Percentiles rank a stretch among this genome's conserved stretches.
Evolutionary conservation across 2,888 invertebrate species (phyloP).

Genomic region (Heteropelma amictum): DNA sequence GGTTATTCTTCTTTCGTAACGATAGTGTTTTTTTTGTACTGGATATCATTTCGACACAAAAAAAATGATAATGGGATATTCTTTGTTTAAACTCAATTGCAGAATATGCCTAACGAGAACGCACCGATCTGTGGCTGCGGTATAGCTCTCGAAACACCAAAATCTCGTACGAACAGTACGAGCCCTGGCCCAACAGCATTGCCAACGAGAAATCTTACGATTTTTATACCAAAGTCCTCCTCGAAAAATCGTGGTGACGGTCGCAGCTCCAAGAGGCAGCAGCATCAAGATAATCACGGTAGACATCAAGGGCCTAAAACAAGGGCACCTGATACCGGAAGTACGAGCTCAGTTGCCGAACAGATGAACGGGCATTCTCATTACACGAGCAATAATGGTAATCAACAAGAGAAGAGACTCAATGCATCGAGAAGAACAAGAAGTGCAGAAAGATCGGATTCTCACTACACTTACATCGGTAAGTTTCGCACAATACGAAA

Average conservation of each 20-base stretch:
- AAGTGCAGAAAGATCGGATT: conserved; percentile 74
- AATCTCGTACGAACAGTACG: conserved; percentile 65
- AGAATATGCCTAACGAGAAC: conserved; percentile 73
- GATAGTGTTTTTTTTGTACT: no score
- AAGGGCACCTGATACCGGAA: conserved; percentile 64
- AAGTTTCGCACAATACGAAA: no score
- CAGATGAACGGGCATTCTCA: conserved; percentile 59
- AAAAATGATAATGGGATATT: not conserved
- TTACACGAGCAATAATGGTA: conserved; percentile 60
- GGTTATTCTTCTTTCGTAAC: no score
- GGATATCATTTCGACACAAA: not conserved
- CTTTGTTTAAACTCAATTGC: conserved; percentile 28
- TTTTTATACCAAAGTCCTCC: conserved; percentile 65
- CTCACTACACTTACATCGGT: conserved; percentile 76
- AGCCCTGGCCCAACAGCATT: conserved; percentile 55
- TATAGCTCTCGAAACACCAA: conserved; percentile 67
- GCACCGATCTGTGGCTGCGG: conserved; percentile 71
- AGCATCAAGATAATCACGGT: conserved; percentile 48
- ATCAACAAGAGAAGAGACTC: conserved; percentile 68
- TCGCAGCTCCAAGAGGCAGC: conserved; percentile 64
- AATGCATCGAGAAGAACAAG: conserved; percentile 71
- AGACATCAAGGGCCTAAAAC: conserved; percentile 62
- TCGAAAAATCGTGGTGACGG: conserved; percentile 64
- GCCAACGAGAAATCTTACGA: conserved; percentile 65
- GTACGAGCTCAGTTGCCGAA: conserved; percentile 68